Evolutionary conservation across 2,113 vertebrate species (phyloP).

Genomic region (Eudyptes chrysolophus): DNA sequence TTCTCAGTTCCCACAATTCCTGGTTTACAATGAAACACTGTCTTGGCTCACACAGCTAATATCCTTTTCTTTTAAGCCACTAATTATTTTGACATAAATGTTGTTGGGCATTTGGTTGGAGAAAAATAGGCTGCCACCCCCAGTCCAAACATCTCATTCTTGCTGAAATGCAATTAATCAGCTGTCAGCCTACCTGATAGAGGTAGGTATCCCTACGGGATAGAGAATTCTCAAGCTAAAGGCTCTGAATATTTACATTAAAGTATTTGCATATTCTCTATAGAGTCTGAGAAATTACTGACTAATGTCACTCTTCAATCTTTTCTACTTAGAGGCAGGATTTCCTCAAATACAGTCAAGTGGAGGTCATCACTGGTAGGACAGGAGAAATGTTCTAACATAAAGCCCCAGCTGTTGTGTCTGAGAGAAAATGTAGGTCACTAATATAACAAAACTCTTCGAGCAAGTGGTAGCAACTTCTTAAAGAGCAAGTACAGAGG

Average conservation of each 20-base stretch:
- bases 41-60: conserved; percentile 2
- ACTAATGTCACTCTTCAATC: neutral
- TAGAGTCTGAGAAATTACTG: neutral
- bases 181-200: neutral
- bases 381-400: neutral
- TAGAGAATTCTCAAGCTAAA: neutral
- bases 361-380: neutral
- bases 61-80: neutral
- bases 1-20: neutral
- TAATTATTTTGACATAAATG: neutral
- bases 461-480: neutral
- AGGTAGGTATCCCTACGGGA: neutral
- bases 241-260: neutral
- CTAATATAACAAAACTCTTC: neutral
- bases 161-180: neutral
- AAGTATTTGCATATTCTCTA: neutral
- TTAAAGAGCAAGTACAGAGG: neutral
- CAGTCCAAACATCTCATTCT: neutral
- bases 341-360: neutral
- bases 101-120: neutral
- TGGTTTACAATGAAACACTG: conserved; percentile 18
- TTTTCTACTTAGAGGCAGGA: neutral
- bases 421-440: neutral
- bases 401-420: neutral
- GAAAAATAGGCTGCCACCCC: neutral